phyloP scores from a whole-genome alignment of 2,888 invertebrate species.

The Caenorhabditis sinica region DNA sequence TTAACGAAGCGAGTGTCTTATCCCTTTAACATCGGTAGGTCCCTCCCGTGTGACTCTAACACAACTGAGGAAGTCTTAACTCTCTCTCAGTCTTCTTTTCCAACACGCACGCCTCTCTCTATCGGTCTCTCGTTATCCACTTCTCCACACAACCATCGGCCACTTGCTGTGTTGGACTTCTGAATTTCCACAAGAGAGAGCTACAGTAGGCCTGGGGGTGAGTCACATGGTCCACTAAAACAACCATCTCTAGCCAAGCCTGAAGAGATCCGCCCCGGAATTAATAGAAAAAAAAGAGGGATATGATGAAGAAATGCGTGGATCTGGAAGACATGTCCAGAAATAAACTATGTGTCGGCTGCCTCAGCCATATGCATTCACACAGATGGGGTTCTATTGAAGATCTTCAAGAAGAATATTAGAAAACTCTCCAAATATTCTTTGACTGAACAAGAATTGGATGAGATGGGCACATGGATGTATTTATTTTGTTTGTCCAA shows the following conservation, averaged over 20 bases:
- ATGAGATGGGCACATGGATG: background rate
- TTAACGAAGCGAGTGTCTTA: conserved; percentile 19
- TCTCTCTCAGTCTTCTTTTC: conserved; percentile 15
- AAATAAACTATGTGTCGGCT: background rate
- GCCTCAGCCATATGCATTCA: background rate
- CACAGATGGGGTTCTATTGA: background rate
- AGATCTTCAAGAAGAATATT: background rate
- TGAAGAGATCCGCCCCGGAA: conserved; percentile 8
- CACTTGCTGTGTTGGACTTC: conserved; percentile 54
- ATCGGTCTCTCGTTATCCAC: background rate
- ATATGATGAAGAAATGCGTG: conserved; percentile 2
- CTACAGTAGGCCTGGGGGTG: conserved; percentile 56
- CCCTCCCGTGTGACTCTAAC: conserved; percentile 25
- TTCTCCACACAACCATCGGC: conserved; percentile 29
- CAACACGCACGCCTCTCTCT: conserved; percentile 1
- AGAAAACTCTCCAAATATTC: background rate
- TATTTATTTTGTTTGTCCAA: background rate
- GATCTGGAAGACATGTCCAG: background rate
- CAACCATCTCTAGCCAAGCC: conserved; percentile 24
- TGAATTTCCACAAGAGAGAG: conserved; percentile 46
- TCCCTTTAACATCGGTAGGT: conserved; percentile 31
- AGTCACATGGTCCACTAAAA: conserved; percentile 40
- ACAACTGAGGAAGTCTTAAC: conserved; percentile 20
- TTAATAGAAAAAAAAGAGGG: conserved; percentile 10
- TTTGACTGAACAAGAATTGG: background rate